These are phyloP conservation scores for Lithophane semibrunnea DNA, from an alignment of 2,888 invertebrate genomes.

Conservation along the genomic window DNA sequence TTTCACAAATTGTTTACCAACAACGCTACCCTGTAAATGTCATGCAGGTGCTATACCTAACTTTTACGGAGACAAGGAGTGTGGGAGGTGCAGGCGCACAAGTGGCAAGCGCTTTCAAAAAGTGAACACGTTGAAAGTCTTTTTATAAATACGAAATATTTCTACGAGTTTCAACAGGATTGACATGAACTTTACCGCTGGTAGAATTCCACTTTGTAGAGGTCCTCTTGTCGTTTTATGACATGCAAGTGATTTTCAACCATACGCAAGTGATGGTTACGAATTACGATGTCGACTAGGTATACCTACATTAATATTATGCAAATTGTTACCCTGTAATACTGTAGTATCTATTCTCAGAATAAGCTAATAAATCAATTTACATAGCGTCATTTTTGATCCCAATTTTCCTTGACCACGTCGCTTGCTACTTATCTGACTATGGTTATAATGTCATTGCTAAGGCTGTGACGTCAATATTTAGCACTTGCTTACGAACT, in stretches of 20 bases:
- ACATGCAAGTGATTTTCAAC: background rate
- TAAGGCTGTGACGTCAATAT: slow-evolving; percentile 1
- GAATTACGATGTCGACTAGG: background rate
- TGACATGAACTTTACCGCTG: background rate
- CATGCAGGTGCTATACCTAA: background rate
- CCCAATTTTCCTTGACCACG: slow-evolving; percentile 7
- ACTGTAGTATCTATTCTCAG: background rate
- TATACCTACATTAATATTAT: background rate
- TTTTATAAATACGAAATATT: too few relatives aligned
- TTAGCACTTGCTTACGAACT: background rate
- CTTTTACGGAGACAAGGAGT: too few relatives aligned
- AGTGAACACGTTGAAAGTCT: too few relatives aligned
- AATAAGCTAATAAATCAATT: background rate
- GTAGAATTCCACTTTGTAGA: background rate
- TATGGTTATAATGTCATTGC: background rate
- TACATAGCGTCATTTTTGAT: background rate
- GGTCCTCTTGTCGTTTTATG: background rate
- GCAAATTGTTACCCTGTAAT: background rate
- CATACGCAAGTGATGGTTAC: background rate
- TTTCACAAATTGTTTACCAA: background rate
- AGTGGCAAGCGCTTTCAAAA: too few relatives aligned
- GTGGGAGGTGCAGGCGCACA: too few relatives aligned
- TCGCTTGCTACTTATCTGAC: too few relatives aligned
- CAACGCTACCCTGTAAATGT: background rate
- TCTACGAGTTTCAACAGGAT: too few relatives aligned